These are phyloP conservation scores for Colletes latitarsis DNA, from an alignment of 1,140 invertebrate species.

Conservation along the genomic window DNA sequence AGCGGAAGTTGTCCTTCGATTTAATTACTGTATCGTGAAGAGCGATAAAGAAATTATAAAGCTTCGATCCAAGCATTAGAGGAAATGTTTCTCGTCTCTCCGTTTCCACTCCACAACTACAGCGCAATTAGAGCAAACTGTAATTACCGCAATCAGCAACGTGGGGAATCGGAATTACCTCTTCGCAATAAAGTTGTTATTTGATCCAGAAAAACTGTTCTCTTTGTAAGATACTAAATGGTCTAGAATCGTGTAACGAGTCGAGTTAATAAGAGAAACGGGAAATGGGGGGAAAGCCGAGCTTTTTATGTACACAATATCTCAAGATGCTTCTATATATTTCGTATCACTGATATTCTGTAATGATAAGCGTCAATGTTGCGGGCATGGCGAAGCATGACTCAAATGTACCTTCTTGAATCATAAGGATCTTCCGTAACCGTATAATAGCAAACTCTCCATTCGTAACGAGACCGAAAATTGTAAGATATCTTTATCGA, in stretches of 20 bases:
- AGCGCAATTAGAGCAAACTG: constrained; percentile 22
- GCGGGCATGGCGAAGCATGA: constrained; percentile 29
- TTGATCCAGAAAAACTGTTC: constrained; percentile 9
- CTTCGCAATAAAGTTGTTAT: constrained; percentile 25
- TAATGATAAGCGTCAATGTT: constrained; percentile 26
- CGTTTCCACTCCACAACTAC: constrained; percentile 19
- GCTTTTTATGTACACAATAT: constrained; percentile 26
- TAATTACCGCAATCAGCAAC: constrained; percentile 30
- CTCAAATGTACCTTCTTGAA: constrained; percentile 33
- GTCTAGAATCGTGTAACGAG: constrained; percentile 21
- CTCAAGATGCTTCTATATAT: background rate
- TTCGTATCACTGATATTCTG: background rate
- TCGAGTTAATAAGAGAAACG: background rate
- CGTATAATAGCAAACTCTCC: constrained; percentile 23
- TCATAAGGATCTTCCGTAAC: constrained; percentile 32
- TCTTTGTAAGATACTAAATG: constrained; percentile 1
- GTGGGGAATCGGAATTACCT: constrained; percentile 28
- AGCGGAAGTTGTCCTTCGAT: background rate
- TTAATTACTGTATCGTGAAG: background rate
- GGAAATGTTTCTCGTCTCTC: background rate
- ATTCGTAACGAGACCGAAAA: constrained; percentile 12
- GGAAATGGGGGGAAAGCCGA: constrained; percentile 1
- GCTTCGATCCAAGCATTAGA: background rate
- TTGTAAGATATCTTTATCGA: constrained; percentile 5
- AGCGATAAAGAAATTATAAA: background rate